Evolutionary conservation across 2,888 invertebrate genomes (phyloP).

Genomic region (Drosophila phalerata): DNA sequence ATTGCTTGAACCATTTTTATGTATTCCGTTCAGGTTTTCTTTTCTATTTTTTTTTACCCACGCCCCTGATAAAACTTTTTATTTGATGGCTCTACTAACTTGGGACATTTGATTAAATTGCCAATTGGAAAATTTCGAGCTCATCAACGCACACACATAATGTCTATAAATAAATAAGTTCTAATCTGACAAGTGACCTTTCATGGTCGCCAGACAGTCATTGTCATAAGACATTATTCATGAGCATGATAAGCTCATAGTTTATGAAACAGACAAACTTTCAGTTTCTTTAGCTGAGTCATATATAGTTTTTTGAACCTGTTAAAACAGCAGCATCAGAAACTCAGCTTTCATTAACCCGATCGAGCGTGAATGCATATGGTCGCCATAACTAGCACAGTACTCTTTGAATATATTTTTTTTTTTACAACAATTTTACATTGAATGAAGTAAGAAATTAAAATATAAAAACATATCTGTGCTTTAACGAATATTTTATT

Average conservation of each 20-base stretch:
- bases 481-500: too few species aligned
- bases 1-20: constrained; percentile 33
- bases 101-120: constrained; percentile 39
- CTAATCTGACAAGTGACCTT: constrained; percentile 47
- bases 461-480: too few species aligned
- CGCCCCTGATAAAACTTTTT: constrained; percentile 26
- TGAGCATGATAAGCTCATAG: constrained; percentile 40
- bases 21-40: constrained; percentile 61
- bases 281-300: constrained; percentile 10
- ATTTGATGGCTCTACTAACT: constrained; percentile 38
- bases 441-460: too few species aligned
- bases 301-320: constrained; percentile 12
- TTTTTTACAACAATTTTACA: too few species aligned
- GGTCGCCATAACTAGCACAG: not conserved
- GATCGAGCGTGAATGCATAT: not conserved
- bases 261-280: constrained; percentile 6
- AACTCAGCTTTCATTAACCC: not conserved
- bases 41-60: constrained; percentile 9
- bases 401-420: not conserved
- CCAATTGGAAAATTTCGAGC: constrained; percentile 33
- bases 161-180: constrained; percentile 36
- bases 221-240: constrained; percentile 11
- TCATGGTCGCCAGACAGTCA: constrained; percentile 15
- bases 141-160: constrained; percentile 2
- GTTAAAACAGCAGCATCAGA: not conserved